Evolutionary conservation across 1,140 invertebrate genomes (phyloP).

Genomic region (Bombus soroeensis): DNA sequence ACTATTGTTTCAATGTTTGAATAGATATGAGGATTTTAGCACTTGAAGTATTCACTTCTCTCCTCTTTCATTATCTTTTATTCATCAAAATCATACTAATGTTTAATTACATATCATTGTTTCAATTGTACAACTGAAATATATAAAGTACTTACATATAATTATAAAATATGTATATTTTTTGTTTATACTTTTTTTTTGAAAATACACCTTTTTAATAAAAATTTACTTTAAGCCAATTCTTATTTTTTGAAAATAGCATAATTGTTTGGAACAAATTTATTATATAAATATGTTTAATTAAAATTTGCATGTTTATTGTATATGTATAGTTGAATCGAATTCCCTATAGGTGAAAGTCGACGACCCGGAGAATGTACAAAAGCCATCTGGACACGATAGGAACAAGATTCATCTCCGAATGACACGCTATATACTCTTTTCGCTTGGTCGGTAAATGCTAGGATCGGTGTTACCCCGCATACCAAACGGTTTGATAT

Average conservation of each 20-base stretch:
- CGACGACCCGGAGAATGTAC: background rate
- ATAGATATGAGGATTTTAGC: conserved; percentile 15
- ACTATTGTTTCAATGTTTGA: conserved; percentile 20
- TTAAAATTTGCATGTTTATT: background rate
- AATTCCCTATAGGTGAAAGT: conserved; percentile 16
- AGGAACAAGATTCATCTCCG: conserved; percentile 43
- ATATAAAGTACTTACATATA: background rate
- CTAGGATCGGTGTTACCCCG: conserved; percentile 39
- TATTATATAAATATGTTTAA: background rate
- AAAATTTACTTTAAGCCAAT: background rate
- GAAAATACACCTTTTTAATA: too few relatives aligned
- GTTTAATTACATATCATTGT: conserved; percentile 2
- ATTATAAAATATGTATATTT: background rate
- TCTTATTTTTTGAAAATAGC: background rate
- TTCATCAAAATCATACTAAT: conserved; percentile 2
- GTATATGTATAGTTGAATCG: background rate
- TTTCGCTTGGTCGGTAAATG: conserved; percentile 55
- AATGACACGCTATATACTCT: conserved; percentile 21
- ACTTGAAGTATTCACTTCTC: background rate
- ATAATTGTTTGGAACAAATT: background rate
- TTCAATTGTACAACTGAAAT: background rate
- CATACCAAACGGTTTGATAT: conserved; percentile 52
- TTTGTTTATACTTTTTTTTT: background rate
- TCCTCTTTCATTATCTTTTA: background rate
- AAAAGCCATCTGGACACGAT: conserved; percentile 50